Evolutionary conservation across 1,140 invertebrate genomes (phyloP), one percentile per base, ranked within the genome.

Genomic region (Drosophila kohkoa): DNA sequence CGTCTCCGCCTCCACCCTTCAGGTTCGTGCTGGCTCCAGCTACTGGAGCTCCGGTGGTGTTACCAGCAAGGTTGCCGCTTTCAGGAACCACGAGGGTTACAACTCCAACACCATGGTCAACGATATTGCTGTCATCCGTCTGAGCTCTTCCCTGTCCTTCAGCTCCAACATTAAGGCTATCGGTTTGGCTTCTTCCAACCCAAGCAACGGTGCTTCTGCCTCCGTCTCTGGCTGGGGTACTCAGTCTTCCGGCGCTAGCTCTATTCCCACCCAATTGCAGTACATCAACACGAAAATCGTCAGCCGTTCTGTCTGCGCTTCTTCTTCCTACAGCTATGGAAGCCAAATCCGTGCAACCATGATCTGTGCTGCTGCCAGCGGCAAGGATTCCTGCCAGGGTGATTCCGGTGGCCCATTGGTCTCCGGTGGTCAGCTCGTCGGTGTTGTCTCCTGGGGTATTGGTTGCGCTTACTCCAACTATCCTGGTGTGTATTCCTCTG

Each of bases 401-500:
- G 93, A 94, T 65, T 92, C 93, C 1, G 93, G 93, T 51, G 93
- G 93, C n/a, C 92, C 93, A 52, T 82, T 93, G 57, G 75, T 93
- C 6, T 59, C 65, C 10, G 58, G 90, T 28, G 75, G 82, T 30
- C 64, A 46, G 0, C 64, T 92, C 15, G 80, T 92, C 41, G 95
- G 95, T 54, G 88, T 95, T 41, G 93, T 94, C 0, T 95, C 94
- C n/a, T 95, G 94, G 93, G 95, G 95, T n/a, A 86, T 92, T 59
- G 93, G 75, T 13, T 78, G 71, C 45, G 75, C 71, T 4, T 7
- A n/a, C 5, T 5, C 38, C 58, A 68, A 59, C 52, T 78, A 78
- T 16, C 95, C 95, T 0, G 95, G 95, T 13, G 94, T 95, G 7
- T 96, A 95, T 75, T 94, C 95, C 1, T 92, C 94, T 58, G 93